Evolutionary conservation across 2,888 invertebrate genomes (phyloP), one percentile per base, ranked within the genome.

Genomic region (Drosophila mulleri): DNA sequence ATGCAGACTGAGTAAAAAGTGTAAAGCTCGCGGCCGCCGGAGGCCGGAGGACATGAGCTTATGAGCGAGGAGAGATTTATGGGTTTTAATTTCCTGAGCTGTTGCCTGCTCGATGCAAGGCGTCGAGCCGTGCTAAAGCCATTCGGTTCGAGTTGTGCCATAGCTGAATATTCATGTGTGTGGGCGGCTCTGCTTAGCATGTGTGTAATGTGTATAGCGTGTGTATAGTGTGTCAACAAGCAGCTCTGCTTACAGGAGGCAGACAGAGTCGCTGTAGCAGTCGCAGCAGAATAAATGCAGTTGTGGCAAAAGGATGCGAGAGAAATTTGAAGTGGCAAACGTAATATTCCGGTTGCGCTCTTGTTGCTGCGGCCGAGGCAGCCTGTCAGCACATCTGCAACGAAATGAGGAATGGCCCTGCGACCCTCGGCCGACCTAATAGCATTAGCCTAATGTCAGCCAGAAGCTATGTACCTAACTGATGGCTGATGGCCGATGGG

Each of bases 21-120:
- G 70, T 48, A 48, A 73, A 73, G 77, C 71, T 69, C 60, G 80
- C 67, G 70, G 56, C 53, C 37, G 53, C 16, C 16, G 48, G 54
- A 20, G 56, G 9, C 67, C 67, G 16, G 54, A 73, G 76, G 73
- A 79, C 61, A 72, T 53, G 59, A 77, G 72, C 75, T 72, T 81
- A 77, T 75, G 75, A 81, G 76, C 75, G 78, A 64, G 72, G 29
- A 72, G 90, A 89, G 92, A 92, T 91, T 92, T 92, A 92, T 91
- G 89, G 78, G 72, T 91, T 92, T 92, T 92, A 92, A 92, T 92
- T 92, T 92, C 92, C 92, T 91, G 91, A 85, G 81, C 81, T 82
- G 73, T 76, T 84, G 71, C 61, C 60, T 44, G 63, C 54, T 48
- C 61, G 60, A 54, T 57, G 72, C 77, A 62, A 62, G 52, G 62